A percentile compares a stretch with the other conserved stretches of the same genome.
phyloP scores from a whole-genome alignment of 1,140 invertebrate species.

The Linepithema humile region DNA sequence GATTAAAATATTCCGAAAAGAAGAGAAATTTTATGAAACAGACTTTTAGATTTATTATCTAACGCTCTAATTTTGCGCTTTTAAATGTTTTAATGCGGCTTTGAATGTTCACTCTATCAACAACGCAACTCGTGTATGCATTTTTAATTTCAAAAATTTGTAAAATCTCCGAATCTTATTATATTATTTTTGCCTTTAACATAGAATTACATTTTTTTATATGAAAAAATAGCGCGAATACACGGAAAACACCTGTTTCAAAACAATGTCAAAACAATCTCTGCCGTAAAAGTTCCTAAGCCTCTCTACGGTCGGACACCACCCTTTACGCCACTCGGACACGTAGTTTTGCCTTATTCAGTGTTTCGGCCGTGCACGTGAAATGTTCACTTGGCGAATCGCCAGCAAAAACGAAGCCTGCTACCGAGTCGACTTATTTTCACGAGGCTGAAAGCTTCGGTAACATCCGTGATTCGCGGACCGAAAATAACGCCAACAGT shows the following conservation, averaged over 20 bases:
- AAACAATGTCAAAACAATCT: too few species aligned
- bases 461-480: constrained; percentile 58
- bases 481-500: constrained; percentile 65
- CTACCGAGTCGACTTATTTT: constrained; percentile 64
- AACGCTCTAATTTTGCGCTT: too few species aligned
- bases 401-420: constrained; percentile 59
- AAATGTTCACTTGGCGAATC: constrained; percentile 32
- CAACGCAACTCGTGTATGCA: too few species aligned
- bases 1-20: not conserved
- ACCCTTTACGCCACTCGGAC: not conserved
- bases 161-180: too few species aligned
- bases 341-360: constrained; percentile 47
- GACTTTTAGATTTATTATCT: not conserved
- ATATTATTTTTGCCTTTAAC: too few species aligned
- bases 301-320: not conserved
- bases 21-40: not conserved
- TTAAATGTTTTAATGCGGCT: too few species aligned
- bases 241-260: too few species aligned
- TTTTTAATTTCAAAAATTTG: too few species aligned
- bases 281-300: too few species aligned
- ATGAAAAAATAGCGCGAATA: too few species aligned
- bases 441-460: constrained; percentile 48
- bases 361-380: constrained; percentile 26
- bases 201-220: too few species aligned
- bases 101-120: too few species aligned